Base-by-base conservation (phyloP, 1,140 invertebrate genomes). In the Drosophila insularis region DNA sequence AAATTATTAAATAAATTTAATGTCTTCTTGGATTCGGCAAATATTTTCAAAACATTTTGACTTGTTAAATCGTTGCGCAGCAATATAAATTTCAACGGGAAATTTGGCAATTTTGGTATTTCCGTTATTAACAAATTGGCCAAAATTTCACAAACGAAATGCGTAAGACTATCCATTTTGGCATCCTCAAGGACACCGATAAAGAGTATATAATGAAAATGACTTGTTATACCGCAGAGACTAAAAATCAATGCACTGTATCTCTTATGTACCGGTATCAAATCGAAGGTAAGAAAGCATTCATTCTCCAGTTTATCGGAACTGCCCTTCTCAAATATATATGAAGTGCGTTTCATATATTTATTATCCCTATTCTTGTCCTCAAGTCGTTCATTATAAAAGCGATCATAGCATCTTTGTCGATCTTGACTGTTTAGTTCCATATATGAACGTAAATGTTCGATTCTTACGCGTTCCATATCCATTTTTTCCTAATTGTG, bases 71-170 rank as follows among this genome's bases (percentile, higher is more conserved):
- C 71, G 27, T 69, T 67, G n/a, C 64, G 67, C 8, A 76, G 58
- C 5, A 66, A 21, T 2, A 79, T 27, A 2, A 62, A 70, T 10
- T 67, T 72, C 0, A 76, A 8, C 0, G 37, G 8, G 8, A 62
- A 79, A 5, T 43, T 46, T 3, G 40, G 23, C 1, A 79, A 19
- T 11, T 66, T 68, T 0, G 73, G 73, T 14, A 79, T 37, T 32
- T 81, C 79, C 0, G 7, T 4, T 1, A 11, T n/a, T 1, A 81
- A 19, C 0, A 81, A 53, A 21, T 81, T 68, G 13, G 35, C 53
- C n/a, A 81, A 35, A 1, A 81, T 64, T 14, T 80, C 73, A 27
- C 50, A 65, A 4, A 79, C 10, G 13, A 72, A 79, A 7, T 76
- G 23, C 3, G 58, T 32, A 7, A 70, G 43, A 2, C 31, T n/a